phyloP scores from a whole-genome alignment of 2,797 vertebrate species.

The Sebastes cheni region DNA sequence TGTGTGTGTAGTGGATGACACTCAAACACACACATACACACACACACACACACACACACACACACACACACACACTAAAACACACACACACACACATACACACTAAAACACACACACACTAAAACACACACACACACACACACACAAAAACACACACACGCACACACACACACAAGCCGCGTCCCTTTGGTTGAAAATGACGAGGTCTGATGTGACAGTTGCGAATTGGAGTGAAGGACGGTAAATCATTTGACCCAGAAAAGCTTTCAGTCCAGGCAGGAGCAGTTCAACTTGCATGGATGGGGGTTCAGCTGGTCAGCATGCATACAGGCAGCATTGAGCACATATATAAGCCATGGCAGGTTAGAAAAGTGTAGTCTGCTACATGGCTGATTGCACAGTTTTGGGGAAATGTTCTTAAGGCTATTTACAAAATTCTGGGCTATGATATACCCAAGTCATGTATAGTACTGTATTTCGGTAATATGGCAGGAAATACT shows the following conservation, averaged over 20 bases:
- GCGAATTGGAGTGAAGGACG: constrained; percentile 68
- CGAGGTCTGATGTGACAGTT: constrained; percentile 68
- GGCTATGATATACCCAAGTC: too few species aligned
- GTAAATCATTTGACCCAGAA: constrained; percentile 76
- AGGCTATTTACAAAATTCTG: too few species aligned
- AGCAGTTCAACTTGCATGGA: constrained; percentile 42
- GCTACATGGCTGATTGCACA: not conserved
- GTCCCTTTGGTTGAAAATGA: constrained; percentile 48
- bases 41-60: too few species aligned
- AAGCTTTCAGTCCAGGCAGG: constrained; percentile 58
- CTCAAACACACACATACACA: too few species aligned
- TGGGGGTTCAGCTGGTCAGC: constrained; percentile 46
- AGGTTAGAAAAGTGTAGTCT: constrained; percentile 10
- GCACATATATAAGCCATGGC: not conserved
- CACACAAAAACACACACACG: too few species aligned
- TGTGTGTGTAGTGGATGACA: not conserved
- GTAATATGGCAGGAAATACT: too few species aligned
- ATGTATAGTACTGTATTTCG: too few species aligned
- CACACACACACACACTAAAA: too few species aligned
- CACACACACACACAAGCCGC: not conserved
- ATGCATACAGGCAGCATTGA: not conserved
- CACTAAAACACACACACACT: too few species aligned
- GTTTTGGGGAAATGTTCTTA: too few species aligned
- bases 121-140: too few species aligned
- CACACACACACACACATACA: too few species aligned